Percentiles rank a stretch among this genome's conserved stretches.
These are phyloP conservation scores for Alca torda DNA, from an alignment of 2,797 vertebrate species.

Conservation along the genomic window DNA sequence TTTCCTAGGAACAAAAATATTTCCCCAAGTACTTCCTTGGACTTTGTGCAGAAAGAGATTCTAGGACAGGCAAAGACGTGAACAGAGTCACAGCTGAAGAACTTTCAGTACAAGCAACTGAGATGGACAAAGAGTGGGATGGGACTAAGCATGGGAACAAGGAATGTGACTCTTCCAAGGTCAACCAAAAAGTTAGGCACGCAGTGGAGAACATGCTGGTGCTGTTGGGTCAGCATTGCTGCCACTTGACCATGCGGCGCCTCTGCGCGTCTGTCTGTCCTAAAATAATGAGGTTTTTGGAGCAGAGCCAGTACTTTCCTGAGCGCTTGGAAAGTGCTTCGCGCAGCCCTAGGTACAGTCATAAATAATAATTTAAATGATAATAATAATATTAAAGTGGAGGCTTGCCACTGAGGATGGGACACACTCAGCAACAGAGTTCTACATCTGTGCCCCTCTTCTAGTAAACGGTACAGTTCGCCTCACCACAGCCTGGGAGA, in stretches of 20 bases:
- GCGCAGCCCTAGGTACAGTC: background rate
- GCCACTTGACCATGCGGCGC: background rate
- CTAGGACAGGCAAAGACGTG: background rate
- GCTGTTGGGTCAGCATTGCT: conserved; percentile 9
- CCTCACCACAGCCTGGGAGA: background rate
- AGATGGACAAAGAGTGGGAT: background rate
- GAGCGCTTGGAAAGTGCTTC: conserved; percentile 9
- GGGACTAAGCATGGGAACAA: background rate
- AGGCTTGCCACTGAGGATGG: background rate
- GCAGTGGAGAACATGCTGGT: background rate
- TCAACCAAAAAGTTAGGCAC: background rate
- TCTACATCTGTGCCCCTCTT: background rate
- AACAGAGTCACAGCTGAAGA: background rate
- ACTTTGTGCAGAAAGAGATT: background rate
- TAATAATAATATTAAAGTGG: background rate
- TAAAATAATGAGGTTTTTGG: conserved; percentile 8
- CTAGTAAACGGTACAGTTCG: background rate
- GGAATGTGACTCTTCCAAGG: background rate
- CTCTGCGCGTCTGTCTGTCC: background rate
- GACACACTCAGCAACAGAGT: background rate
- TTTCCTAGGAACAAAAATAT: background rate
- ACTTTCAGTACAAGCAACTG: background rate
- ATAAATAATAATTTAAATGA: conserved; percentile 11
- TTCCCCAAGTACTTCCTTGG: background rate
- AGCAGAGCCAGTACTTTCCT: conserved; percentile 18